Conservation (phyloP, 1,140 invertebrate genomes). For the Magallana angulata region DNA sequence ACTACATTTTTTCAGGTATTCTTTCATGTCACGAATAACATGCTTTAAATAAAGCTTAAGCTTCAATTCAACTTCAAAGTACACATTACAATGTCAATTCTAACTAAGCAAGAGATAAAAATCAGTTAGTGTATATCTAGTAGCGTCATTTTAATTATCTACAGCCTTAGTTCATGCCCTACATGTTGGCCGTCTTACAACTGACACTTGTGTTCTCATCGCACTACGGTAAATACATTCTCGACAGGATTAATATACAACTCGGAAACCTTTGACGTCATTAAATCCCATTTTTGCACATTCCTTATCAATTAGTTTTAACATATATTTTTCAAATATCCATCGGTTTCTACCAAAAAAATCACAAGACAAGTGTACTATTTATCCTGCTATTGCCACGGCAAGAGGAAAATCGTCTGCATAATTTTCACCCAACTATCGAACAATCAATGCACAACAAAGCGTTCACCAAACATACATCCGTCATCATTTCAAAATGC, state of each 20-base stretch:
- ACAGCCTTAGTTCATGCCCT: slow-evolving; percentile 16
- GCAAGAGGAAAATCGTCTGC: slow-evolving; percentile 22
- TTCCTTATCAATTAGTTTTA: slow-evolving; percentile 12
- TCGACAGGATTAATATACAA: slow-evolving; percentile 25
- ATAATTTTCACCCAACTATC: slow-evolving; percentile 22
- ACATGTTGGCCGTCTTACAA: slow-evolving; percentile 26
- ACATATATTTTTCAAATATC: not conserved
- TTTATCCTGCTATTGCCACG: slow-evolving; percentile 17
- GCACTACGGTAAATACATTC: slow-evolving; percentile 23
- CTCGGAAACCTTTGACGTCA: slow-evolving; percentile 28
- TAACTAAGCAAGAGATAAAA: slow-evolving; percentile 1
- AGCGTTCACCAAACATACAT: not conserved
- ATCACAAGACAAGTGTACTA: not conserved
- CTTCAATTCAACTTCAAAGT: slow-evolving; percentile 18
- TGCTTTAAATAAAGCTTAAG: not conserved
- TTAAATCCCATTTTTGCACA: slow-evolving; percentile 17
- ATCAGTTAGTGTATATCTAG: slow-evolving; percentile 29
- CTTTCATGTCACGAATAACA: not conserved
- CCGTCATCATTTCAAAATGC: not conserved
- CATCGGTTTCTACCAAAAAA: not conserved
- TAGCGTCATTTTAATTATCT: slow-evolving; percentile 27
- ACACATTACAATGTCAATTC: not conserved
- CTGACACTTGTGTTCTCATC: slow-evolving; percentile 12
- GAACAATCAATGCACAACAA: slow-evolving; percentile 7
- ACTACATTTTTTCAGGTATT: not conserved